Base-by-base conservation (phyloP, 1,140 invertebrate genomes). In the Magallana angulata region DNA sequence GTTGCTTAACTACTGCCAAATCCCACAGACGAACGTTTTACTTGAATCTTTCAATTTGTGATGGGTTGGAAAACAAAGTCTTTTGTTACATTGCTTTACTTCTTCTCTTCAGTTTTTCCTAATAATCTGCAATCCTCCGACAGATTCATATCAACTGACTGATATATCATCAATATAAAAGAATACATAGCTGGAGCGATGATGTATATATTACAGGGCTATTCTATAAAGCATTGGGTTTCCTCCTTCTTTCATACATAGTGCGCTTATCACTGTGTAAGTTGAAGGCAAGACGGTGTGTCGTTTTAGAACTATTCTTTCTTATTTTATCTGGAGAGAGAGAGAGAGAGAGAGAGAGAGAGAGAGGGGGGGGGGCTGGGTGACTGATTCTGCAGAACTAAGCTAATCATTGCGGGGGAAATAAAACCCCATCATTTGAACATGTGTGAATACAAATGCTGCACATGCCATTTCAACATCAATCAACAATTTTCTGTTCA, bases 1-100 rank as follows among this genome's bases (percentile, higher is more conserved):
- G 68, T 76, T 36, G 68, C 68, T 12, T 30, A 76, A 76, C 68
- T 11, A 30, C 68, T 76, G 68, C 68, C 68, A 76, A 76, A 76
- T 76, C 68, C 24, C 30, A 76, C 68, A 76, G 68, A 76, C 68
- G 68, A 24, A 8, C 24, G 11, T 76, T 64, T 18, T 64, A 7
- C 16, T 76, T 30, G 68, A 76, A 76, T 76, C 7, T 30, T 76
- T 76, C 68, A 30, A 48, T 30, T 76, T 76, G 24, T 76, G 24
- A 30, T 30, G 24, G 68, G 68, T 76, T 76, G 68, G 24, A 71
- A 11, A 76, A 76, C 60, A 64, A 64, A 24, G 24, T 12, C 68
- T 76, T 76, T 18, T 11, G 12, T 76, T 30, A 8, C 36, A 64
- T n/a, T 18, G 18, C 68, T 1, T 12, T 76, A 30, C 24, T 76